These are phyloP conservation scores for Numenius phaeopus DNA, from an alignment of 2,797 vertebrate species.

Conservation along the genomic window DNA sequence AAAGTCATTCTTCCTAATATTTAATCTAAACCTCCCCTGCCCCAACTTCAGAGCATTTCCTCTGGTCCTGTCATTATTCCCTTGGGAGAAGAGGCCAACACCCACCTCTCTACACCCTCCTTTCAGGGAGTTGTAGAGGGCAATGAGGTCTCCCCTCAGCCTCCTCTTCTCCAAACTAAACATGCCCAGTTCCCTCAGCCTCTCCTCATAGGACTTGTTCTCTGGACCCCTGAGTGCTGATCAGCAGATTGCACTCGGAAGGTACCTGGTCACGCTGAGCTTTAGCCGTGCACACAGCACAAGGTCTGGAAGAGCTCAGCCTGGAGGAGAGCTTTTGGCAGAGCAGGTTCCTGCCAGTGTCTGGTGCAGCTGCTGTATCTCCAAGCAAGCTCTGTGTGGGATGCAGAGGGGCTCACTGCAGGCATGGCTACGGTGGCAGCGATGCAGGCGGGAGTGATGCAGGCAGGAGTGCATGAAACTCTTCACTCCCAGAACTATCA, in stretches of 20 bases:
- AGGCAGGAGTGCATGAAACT: neutral
- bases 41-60: too few species aligned
- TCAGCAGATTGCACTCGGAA: neutral
- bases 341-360: neutral
- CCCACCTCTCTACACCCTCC: too few species aligned
- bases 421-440: neutral
- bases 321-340: neutral
- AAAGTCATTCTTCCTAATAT: too few species aligned
- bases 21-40: too few species aligned
- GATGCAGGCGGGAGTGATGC: neutral
- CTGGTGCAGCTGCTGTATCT: neutral
- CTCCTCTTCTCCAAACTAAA: too few species aligned
- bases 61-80: too few species aligned
- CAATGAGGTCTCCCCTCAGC: too few species aligned
- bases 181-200: too few species aligned
- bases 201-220: too few species aligned
- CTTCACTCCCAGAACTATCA: neutral
- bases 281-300: fast-evolving
- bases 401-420: neutral
- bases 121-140: too few species aligned
- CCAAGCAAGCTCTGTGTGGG: neutral
- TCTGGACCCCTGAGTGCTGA: neutral
- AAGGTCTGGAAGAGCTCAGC: neutral
- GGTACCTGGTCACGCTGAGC: neutral
- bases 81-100: too few species aligned